A percentile compares a stretch with the other conserved stretches of the same genome.
These are phyloP conservation scores for Trichosurus vulpecula DNA, from an alignment of 2,797 vertebrate genomes.

Conservation along the genomic window DNA sequence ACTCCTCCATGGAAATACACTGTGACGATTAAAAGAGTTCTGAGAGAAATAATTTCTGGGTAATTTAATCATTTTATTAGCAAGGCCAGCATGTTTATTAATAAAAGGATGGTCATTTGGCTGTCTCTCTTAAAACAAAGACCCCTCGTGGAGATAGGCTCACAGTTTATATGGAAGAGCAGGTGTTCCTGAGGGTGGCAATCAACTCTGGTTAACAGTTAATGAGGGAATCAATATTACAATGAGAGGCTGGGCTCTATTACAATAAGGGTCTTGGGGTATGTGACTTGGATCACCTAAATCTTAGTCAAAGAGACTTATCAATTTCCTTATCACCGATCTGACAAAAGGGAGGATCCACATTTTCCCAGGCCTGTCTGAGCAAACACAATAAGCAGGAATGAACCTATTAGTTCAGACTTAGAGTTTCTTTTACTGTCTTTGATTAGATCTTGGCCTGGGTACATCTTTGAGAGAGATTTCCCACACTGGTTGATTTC, in stretches of 20 bases:
- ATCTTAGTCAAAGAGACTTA: background rate
- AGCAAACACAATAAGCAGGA: no score
- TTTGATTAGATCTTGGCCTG: background rate
- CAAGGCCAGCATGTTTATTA: background rate
- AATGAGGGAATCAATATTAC: background rate
- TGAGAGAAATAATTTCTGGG: background rate
- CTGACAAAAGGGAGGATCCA: no score
- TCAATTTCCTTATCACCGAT: background rate
- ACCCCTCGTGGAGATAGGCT: background rate
- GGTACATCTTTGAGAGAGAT: background rate
- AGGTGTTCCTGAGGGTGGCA: background rate
- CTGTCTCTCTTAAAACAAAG: background rate
- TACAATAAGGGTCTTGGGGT: background rate
- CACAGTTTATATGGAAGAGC: background rate
- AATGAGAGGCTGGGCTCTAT: background rate
- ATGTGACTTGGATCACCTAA: background rate
- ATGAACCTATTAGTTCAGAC: background rate
- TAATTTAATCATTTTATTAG: background rate
- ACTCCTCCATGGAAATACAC: background rate
- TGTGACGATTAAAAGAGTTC: background rate
- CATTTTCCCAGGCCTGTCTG: background rate
- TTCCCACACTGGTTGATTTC: background rate
- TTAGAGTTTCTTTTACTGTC: background rate
- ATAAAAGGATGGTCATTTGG: background rate
- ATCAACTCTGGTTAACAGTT: background rate